Percentiles rank a stretch among this genome's conserved stretches.
These are phyloP conservation scores for Pipa parva DNA, from an alignment of 2,113 vertebrate genomes.

Conservation along the genomic window DNA sequence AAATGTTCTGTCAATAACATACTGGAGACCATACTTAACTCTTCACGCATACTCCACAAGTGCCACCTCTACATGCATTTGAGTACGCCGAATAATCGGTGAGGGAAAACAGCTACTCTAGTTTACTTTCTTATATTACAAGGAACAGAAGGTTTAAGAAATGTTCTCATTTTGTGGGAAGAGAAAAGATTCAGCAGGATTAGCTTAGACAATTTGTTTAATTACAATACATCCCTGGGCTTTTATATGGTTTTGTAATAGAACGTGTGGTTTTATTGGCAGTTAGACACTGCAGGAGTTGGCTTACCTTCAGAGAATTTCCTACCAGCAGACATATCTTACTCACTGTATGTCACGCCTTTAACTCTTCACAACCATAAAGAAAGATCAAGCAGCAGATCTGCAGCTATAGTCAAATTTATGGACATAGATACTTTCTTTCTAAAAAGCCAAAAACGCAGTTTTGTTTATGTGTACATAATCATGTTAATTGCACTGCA, in stretches of 20 bases:
- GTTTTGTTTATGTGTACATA: background rate
- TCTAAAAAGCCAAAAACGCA: background rate
- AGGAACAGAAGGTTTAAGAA: constrained; percentile 19
- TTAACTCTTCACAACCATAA: constrained; percentile 28
- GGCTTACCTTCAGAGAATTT: constrained; percentile 43
- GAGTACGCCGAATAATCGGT: no score
- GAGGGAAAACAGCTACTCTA: background rate
- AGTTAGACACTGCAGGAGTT: constrained; percentile 44
- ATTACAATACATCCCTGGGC: constrained; percentile 44
- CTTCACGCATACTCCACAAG: no score
- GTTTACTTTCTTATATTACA: constrained; percentile 27
- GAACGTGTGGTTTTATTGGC: constrained; percentile 44
- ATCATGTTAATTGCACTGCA: background rate
- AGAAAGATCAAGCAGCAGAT: background rate
- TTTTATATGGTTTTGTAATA: constrained; percentile 45
- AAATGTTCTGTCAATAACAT: no score
- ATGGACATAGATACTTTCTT: background rate
- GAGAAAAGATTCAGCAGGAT: constrained; percentile 39
- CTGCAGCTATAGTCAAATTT: background rate
- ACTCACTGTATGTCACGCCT: constrained; percentile 15
- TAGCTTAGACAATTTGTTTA: constrained; percentile 44
- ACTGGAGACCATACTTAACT: no score
- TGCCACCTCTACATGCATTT: no score
- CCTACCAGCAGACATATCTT: constrained; percentile 41
- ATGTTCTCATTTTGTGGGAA: constrained; percentile 35